Percentiles rank a stretch among this genome's conserved stretches.
phyloP scores from a whole-genome alignment of 1,140 invertebrate species.

The Gonatopus flavifemur region DNA sequence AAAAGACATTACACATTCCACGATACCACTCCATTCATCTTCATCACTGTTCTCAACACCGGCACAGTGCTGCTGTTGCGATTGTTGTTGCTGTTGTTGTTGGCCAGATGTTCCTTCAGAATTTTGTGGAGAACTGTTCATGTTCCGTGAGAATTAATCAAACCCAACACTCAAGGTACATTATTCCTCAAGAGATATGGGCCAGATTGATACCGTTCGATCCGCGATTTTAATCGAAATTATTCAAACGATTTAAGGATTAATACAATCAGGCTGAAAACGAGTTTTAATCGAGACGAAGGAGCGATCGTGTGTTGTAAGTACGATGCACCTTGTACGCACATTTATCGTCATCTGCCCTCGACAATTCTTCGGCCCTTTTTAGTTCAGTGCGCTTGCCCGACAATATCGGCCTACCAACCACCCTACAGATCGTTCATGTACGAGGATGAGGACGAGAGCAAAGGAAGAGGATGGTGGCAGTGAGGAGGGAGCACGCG shows the following conservation, averaged over 20 bases:
- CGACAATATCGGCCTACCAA: conserved; percentile 36
- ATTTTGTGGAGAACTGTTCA: conserved; percentile 48
- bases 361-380: background rate
- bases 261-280: no score
- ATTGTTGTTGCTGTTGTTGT: background rate
- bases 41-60: conserved; percentile 53
- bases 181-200: background rate
- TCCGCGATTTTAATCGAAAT: no score
- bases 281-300: no score
- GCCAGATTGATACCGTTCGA: no score
- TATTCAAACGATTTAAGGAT: no score
- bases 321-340: conserved; percentile 15
- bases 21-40: conserved; percentile 54
- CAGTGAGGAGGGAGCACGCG: background rate
- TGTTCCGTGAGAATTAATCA: no score
- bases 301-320: no score
- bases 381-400: conserved; percentile 23
- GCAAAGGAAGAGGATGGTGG: background rate
- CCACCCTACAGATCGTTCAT: no score
- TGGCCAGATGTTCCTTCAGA: conserved; percentile 27
- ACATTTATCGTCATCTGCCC: conserved; percentile 18
- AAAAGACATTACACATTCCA: conserved; percentile 54
- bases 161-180: background rate
- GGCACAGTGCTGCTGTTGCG: conserved; percentile 25
- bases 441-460: conserved; percentile 19